Conservation (phyloP, 53 echinoderm and acorn worm genomes). For the Holothuria leucospilota region DNA sequence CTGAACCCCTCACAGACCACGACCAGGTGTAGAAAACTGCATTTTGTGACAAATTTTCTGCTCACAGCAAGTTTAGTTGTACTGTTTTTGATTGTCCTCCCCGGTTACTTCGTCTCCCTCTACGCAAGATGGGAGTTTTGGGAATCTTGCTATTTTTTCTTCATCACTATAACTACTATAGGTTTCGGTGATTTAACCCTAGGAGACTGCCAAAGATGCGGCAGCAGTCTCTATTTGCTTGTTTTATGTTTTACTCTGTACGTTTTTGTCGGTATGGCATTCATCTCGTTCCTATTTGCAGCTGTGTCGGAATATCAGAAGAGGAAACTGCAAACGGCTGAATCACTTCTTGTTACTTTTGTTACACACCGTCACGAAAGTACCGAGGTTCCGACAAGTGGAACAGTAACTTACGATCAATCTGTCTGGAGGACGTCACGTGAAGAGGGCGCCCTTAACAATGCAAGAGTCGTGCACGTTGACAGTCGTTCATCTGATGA, state of each 20-base stretch:
- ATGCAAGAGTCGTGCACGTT: too few species aligned
- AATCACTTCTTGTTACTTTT: slow-evolving; percentile 12
- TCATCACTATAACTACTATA: background rate
- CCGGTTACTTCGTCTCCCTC: background rate
- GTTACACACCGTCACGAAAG: background rate
- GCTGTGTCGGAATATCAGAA: background rate
- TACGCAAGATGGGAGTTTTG: background rate
- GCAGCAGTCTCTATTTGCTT: background rate
- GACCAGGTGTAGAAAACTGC: background rate
- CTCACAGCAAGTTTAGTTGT: background rate
- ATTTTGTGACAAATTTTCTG: background rate
- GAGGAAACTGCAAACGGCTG: background rate
- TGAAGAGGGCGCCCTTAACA: too few species aligned
- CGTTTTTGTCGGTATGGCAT: background rate
- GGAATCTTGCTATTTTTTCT: background rate
- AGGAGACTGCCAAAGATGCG: background rate
- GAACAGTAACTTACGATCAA: too few species aligned
- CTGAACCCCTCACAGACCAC: background rate
- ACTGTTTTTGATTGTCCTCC: background rate
- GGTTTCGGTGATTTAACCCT: background rate
- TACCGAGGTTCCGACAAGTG: too few species aligned
- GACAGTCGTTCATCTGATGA: too few species aligned
- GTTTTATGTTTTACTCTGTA: background rate
- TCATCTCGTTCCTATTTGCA: background rate
- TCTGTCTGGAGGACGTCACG: too few species aligned